These are phyloP conservation scores for Drosophila quadrilineata DNA, from an alignment of 1,140 invertebrate species.

Conservation along the genomic window DNA sequence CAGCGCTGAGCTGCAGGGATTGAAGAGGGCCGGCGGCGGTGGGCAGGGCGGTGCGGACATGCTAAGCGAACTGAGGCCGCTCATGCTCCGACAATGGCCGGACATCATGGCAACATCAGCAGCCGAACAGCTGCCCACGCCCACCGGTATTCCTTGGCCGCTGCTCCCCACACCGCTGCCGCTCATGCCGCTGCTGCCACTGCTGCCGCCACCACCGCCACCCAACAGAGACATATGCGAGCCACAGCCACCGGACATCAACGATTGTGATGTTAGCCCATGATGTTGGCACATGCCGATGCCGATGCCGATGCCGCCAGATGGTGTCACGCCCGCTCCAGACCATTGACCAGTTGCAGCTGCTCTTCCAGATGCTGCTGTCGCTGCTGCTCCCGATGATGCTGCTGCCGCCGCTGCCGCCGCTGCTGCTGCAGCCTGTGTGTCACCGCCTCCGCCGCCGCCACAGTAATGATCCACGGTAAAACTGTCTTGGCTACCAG, in stretches of 20 bases:
- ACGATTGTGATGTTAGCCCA: slow-evolving; percentile 74
- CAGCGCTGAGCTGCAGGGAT: slow-evolving; percentile 80
- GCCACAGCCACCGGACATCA: slow-evolving; percentile 81
- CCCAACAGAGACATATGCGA: slow-evolving; percentile 77
- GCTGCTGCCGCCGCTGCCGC: slow-evolving; percentile 38
- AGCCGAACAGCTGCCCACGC: slow-evolving; percentile 41
- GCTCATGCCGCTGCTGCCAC: slow-evolving; percentile 58
- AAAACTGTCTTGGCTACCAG: slow-evolving; percentile 82
- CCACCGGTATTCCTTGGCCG: slow-evolving; percentile 53
- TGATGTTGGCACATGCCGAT: slow-evolving; percentile 76
- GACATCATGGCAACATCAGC: slow-evolving; percentile 48
- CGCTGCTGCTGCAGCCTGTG: slow-evolving; percentile 61
- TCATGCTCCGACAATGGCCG: slow-evolving; percentile 74
- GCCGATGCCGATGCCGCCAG: slow-evolving; percentile 34
- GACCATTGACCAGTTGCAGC: slow-evolving; percentile 63
- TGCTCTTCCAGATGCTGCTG: slow-evolving; percentile 12
- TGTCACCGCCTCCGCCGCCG: slow-evolving; percentile 67
- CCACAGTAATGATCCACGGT: slow-evolving; percentile 81
- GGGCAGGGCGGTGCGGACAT: slow-evolving; percentile 67
- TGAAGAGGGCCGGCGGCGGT: slow-evolving; percentile 78
- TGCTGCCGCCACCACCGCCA: slow-evolving; percentile 43
- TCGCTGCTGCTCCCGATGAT: slow-evolving; percentile 18
- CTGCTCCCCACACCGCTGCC: slow-evolving; percentile 73
- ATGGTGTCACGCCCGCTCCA: slow-evolving; percentile 56
- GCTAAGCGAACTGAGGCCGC: slow-evolving; percentile 68